Evolutionary conservation across 1,140 invertebrate genomes (phyloP).

Genomic region (Sitodiplosis mosellana): DNA sequence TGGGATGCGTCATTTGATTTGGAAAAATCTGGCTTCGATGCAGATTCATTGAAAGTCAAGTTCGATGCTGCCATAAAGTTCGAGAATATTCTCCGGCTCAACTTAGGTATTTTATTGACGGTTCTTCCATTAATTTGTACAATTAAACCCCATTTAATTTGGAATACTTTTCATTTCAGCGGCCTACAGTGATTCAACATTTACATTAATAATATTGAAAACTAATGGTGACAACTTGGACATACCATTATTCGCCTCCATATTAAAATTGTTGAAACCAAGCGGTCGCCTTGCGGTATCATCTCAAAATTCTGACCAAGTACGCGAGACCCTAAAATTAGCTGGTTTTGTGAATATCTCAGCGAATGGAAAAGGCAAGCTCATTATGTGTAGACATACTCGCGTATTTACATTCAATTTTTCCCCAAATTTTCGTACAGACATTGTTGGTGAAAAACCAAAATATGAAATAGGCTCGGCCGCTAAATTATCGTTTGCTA

Average conservation of each 20-base stretch:
- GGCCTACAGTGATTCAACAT: background rate
- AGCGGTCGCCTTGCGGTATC: background rate
- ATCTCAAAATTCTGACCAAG: background rate
- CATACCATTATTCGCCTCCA: background rate
- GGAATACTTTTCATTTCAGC: background rate
- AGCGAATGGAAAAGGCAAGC: background rate
- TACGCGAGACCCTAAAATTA: background rate
- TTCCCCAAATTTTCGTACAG: background rate
- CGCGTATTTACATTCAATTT: background rate
- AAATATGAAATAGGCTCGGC: slow-evolving; percentile 43
- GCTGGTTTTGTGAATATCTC: background rate
- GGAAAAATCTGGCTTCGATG: no score
- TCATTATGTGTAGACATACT: background rate
- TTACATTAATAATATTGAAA: background rate
- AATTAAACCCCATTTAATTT: background rate
- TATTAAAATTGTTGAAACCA: background rate
- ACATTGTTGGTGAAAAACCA: slow-evolving; percentile 33
- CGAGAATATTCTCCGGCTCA: background rate
- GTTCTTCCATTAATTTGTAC: background rate
- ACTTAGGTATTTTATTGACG: background rate
- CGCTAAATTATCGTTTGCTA: slow-evolving; percentile 27
- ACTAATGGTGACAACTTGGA: background rate
- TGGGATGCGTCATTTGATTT: no score
- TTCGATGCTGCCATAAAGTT: background rate
- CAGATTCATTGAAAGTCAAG: no score